Evolutionary conservation across 2,888 invertebrate genomes (phyloP), one percentile per base, ranked within the genome.

Genomic region (Mythimna pallens): DNA sequence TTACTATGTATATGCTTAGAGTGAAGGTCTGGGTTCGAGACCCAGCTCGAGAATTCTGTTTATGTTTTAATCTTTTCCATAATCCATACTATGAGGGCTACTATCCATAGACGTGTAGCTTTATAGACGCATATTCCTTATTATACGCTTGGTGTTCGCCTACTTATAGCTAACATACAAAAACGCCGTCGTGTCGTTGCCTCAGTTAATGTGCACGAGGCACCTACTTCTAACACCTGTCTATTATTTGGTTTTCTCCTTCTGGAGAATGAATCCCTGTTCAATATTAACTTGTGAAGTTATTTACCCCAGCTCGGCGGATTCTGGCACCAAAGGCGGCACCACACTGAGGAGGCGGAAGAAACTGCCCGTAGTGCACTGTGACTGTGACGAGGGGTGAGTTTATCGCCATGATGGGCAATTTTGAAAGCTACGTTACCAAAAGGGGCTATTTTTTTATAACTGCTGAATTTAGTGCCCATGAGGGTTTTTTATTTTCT

Each of bases 321-420:
- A 81, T 6, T 76, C 84, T 47, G 84, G 84, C 61, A 66, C 43
- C 36, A 81, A 76, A 36, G 84, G 84, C 14, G 81, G 80, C 55
- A 75, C 84, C 36, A 83, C 80, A 10, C 14, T 83, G 65, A 80
- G 80, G 30, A 61, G 80, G 20, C 59, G 70, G 22, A 75, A 50
- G 36, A 80, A 76, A 57, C 20, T 62, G 55, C 76, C 84, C 20
- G 58, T 70, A 65, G 81, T 47, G 1, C 67, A 83, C 66, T 80
- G 76, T 81, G 81, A 81, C 20, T 68, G 63, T 54, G 81, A 81
- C 10, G 81, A 81, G 54, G 81, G 81, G 81, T 81, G 81, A 81
- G 81, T 81, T 0, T 25, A 10, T 8, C 36, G 22, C 66, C 66
- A 10, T 10, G 10, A 25, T 62, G 66, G 80, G 34, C 47, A 47